Evolutionary conservation across 2,797 vertebrate genomes (phyloP), one percentile per base, ranked within the genome.

Genomic region (Alectoris magna): DNA sequence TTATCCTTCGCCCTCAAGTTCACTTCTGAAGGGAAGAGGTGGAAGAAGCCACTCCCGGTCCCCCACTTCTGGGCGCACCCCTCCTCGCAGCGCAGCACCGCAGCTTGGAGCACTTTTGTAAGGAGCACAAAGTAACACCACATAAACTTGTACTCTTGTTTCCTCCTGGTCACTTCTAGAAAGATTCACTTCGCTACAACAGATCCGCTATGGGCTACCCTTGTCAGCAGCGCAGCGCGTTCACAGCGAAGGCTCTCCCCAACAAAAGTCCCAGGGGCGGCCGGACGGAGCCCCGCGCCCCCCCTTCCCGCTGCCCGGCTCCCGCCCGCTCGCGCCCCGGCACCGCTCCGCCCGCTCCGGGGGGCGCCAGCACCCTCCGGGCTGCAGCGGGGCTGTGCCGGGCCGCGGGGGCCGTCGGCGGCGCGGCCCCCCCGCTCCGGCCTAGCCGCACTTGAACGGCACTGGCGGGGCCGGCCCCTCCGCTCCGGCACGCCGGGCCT

Each of bases 161-260:
- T 96, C 92, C 93, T 92, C 96, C 94, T 94, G 95, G 90, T 84
- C 72, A 95, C 95, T 97, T 96, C 95, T 92, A 96, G 90, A 95
- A 97, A 96, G 87, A 96, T 75, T 96, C 95, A 94, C 96, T 97
- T 97, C 94, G 91, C 96, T 95, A 93, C 82, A 95, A 92, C 96
- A 95, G 96, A 97, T 88, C 96, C 92, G 96, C 95, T 96, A 96
- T 91, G 92, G 88, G 87, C 94, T 94, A 96, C 97, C 91, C 97
- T 96, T 92, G 96, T 95, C 97, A 96, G 96, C 96, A 87, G 92
- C 83, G 91, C 85, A 89, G 93, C 80, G 95, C 94, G 96, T 97
- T 96, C 96, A 96, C 88, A 96, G 93, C 93, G 66, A 91, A 76
- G 74, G 27, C 91, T 91, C 88, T 93, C 72, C 82, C 90, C 91